Percentiles rank a stretch among this genome's conserved stretches.
phyloP scores from a whole-genome alignment of 2,113 vertebrate genomes.

The Anguilla japonica region DNA sequence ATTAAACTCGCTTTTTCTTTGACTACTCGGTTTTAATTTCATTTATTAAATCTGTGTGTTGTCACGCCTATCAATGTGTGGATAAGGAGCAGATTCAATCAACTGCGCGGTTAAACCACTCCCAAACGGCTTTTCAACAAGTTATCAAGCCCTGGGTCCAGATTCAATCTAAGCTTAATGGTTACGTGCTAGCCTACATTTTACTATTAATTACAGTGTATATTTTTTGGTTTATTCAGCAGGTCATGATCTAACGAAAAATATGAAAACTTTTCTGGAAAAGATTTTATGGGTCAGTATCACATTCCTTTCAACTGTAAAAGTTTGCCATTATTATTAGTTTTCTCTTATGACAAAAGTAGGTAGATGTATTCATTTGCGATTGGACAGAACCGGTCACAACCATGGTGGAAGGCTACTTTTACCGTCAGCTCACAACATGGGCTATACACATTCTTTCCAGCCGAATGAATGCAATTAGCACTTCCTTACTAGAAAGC shows the following conservation, averaged over 20 bases:
- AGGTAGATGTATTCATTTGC: neutral
- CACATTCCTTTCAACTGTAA: no score
- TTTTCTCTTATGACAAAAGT: neutral
- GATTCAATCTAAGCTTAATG: neutral
- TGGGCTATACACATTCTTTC: neutral
- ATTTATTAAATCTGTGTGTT: neutral
- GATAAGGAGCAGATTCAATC: conserved; percentile 5
- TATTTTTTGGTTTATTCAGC: neutral
- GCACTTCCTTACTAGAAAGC: neutral
- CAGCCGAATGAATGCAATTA: neutral
- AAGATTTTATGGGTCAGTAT: no score
- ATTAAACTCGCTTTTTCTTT: neutral
- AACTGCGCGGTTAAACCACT: neutral
- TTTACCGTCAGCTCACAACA: neutral
- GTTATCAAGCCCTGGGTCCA: neutral
- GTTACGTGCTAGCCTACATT: neutral
- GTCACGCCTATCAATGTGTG: neutral
- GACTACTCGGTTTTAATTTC: neutral
- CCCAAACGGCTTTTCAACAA: neutral
- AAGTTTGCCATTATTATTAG: neutral
- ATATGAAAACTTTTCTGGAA: no score
- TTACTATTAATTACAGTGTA: neutral
- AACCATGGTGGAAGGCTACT: neutral
- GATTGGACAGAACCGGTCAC: neutral
- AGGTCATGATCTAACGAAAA: neutral